phyloP scores from a whole-genome alignment of 2,797 vertebrate genomes.

The Jordanella pulchra region DNA sequence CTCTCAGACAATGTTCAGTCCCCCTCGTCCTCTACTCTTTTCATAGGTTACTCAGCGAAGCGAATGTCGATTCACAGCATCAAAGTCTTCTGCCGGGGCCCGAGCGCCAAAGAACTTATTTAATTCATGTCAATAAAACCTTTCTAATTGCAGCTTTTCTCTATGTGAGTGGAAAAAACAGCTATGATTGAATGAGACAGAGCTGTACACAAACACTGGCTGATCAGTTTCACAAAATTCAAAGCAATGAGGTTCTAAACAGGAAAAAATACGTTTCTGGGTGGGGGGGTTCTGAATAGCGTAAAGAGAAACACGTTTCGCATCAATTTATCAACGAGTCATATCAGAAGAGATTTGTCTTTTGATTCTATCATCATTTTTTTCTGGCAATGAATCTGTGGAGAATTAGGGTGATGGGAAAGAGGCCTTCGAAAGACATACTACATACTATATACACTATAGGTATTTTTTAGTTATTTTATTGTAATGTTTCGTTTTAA shows the following conservation, averaged over 20 bases:
- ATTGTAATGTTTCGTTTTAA: too few species aligned
- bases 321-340: background rate
- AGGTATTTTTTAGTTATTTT: too few species aligned
- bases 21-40: too few species aligned
- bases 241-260: background rate
- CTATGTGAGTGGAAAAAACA: too few species aligned
- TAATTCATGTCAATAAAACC: too few species aligned
- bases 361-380: background rate
- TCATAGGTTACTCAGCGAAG: too few species aligned
- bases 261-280: background rate
- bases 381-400: background rate
- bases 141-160: too few species aligned
- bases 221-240: background rate
- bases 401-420: background rate
- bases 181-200: background rate
- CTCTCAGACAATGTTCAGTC: too few species aligned
- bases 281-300: background rate
- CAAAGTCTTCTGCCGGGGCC: too few species aligned
- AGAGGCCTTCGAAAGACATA: background rate
- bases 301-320: background rate
- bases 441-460: too few species aligned
- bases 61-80: too few species aligned
- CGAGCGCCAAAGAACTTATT: too few species aligned
- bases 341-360: background rate
- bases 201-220: background rate